Conservation (phyloP, 1,140 invertebrate species). For the Leptopilina clavipes region DNA sequence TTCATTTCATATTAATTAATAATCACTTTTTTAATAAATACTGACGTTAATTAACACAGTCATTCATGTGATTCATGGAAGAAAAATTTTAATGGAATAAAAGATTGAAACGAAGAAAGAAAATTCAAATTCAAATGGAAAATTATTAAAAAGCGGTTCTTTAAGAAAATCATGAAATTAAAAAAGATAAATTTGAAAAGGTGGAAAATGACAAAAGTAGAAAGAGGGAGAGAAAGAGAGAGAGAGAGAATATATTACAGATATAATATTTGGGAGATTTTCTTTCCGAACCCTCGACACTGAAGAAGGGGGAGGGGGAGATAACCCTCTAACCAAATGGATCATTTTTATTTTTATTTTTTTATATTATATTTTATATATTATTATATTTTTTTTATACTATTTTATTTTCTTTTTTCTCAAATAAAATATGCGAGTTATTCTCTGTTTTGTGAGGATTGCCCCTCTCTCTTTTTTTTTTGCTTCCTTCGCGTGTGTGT, state of each 20-base stretch:
- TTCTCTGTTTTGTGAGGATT: background rate
- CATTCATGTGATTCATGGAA: no score
- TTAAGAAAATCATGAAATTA: no score
- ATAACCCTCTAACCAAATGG: constrained; percentile 59
- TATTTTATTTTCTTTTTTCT: constrained; percentile 43
- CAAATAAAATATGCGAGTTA: constrained; percentile 39
- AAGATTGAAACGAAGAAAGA: no score
- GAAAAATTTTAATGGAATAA: no score
- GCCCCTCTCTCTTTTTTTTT: constrained; percentile 19
- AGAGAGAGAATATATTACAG: constrained; percentile 26
- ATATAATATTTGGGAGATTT: constrained; percentile 57
- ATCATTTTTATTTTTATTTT: constrained; percentile 42
- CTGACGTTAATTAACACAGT: no score
- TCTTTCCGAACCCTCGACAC: constrained; percentile 59
- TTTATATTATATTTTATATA: no score
- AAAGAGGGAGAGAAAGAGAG: background rate
- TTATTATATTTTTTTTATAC: constrained; percentile 31
- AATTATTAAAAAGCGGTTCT: no score
- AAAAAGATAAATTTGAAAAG: no score
- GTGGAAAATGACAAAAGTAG: background rate
- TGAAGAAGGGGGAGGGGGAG: constrained; percentile 31
- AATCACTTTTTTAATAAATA: no score
- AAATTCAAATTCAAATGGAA: no score
- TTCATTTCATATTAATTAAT: no score
- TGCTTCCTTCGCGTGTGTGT: background rate